A percentile compares a stretch with the other conserved stretches of the same genome.
phyloP scores from a whole-genome alignment of 2,113 vertebrate species.

The Atlantisia rogersi region DNA sequence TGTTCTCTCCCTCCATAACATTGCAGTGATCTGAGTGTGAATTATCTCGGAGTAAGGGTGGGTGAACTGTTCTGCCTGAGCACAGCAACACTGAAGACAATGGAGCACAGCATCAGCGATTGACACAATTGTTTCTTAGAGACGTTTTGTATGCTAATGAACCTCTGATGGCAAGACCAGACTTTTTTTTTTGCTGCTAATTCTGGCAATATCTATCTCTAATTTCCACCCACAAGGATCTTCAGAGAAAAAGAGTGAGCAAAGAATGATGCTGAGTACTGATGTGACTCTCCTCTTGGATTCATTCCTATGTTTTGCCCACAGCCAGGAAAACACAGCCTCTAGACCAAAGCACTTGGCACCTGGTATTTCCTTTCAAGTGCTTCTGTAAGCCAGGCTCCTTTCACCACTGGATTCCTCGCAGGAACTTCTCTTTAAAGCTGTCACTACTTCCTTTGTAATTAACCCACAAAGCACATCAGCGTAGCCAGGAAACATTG shows the following conservation, averaged over 20 bases:
- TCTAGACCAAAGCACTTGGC: slow-evolving; percentile 62
- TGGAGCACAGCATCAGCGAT: background rate
- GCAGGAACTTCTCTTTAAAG: slow-evolving; percentile 44
- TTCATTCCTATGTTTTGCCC: slow-evolving; percentile 22
- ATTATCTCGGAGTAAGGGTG: slow-evolving; percentile 4
- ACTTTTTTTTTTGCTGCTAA: slow-evolving; percentile 43
- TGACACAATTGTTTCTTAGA: slow-evolving; percentile 21
- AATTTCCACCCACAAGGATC: slow-evolving; percentile 50
- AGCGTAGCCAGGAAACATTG: background rate
- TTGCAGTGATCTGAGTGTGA: background rate
- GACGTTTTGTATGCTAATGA: slow-evolving; percentile 61
- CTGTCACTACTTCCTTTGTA: slow-evolving; percentile 56
- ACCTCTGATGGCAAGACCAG: slow-evolving; percentile 15
- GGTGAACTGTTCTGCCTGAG: slow-evolving; percentile 10
- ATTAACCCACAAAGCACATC: slow-evolving; percentile 36
- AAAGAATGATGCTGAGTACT: background rate
- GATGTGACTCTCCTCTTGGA: slow-evolving; percentile 12
- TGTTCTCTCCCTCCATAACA: background rate
- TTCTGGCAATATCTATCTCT: slow-evolving; percentile 14
- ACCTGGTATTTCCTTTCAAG: slow-evolving; percentile 68
- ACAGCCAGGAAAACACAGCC: slow-evolving; percentile 54
- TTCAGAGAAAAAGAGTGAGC: slow-evolving; percentile 19
- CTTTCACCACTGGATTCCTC: slow-evolving; percentile 44
- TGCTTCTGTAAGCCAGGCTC: slow-evolving; percentile 28
- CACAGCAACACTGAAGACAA: slow-evolving; percentile 29